Percentiles rank a stretch among this genome's conserved stretches.
phyloP scores from a whole-genome alignment of 2,888 invertebrate genomes.

The Ormyrus thymus region DNA sequence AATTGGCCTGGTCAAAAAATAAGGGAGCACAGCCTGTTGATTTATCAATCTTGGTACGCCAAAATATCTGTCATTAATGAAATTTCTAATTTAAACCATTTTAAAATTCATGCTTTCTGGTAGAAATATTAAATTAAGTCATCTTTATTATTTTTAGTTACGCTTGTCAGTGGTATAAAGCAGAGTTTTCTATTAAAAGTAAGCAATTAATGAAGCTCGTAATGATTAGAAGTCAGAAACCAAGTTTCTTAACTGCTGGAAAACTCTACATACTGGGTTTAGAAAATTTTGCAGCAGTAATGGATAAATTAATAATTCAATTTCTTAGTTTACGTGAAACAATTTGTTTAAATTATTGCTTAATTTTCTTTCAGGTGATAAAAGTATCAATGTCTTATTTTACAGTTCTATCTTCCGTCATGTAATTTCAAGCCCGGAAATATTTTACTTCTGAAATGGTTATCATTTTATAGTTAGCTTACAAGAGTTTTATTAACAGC shows the following conservation, averaged over 20 bases:
- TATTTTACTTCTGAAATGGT: too few species aligned
- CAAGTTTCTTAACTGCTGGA: conserved; percentile 44
- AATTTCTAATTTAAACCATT: neutral
- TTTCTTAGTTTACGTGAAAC: too few species aligned
- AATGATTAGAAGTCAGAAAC: conserved; percentile 47
- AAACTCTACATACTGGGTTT: conserved; percentile 48
- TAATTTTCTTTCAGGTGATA: conserved; percentile 35
- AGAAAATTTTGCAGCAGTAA: conserved; percentile 49
- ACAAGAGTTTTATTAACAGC: too few species aligned
- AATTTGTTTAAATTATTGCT: too few species aligned
- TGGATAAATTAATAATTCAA: too few species aligned
- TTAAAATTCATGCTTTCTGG: conserved; percentile 7
- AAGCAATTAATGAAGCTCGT: conserved; percentile 41
- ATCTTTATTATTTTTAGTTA: conserved; percentile 40
- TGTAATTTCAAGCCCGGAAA: neutral
- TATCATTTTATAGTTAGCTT: too few species aligned
- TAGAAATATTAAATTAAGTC: neutral
- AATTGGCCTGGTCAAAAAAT: conserved; percentile 53
- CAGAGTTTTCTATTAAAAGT: conserved; percentile 25
- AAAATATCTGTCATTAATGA: neutral
- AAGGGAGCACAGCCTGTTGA: conserved; percentile 41
- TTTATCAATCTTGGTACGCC: conserved; percentile 46
- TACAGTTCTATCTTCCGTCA: conserved; percentile 47
- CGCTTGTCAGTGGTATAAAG: conserved; percentile 44
- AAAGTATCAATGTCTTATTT: conserved; percentile 52